Conservation (phyloP, 1,140 invertebrate genomes). For the Schlechtendalia chinensis region DNA sequence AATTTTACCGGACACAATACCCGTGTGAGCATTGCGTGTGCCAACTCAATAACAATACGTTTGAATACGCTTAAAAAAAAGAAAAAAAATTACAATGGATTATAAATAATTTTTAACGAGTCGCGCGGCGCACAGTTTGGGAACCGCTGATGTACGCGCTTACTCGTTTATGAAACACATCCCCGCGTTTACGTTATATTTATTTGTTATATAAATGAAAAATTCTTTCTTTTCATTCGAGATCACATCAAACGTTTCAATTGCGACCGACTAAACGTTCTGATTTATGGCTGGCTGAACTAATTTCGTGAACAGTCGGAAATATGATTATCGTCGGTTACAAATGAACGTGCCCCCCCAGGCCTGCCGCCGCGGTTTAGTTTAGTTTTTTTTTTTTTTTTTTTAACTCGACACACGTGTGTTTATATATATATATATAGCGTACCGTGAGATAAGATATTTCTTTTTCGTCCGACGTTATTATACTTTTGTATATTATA, state of each 20-base stretch:
- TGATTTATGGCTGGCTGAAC: constrained; percentile 15
- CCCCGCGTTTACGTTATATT: not conserved
- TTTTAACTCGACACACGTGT: not conserved
- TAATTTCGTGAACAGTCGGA: constrained; percentile 37
- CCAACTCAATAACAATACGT: too few relatives aligned
- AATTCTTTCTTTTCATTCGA: not conserved
- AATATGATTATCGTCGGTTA: constrained; percentile 34
- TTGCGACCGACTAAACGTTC: constrained; percentile 28
- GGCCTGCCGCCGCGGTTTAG: constrained; percentile 8
- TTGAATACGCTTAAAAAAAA: too few relatives aligned
- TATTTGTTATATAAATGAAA: not conserved
- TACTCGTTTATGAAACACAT: not conserved
- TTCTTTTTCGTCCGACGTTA: constrained; percentile 10
- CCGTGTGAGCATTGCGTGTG: too few relatives aligned
- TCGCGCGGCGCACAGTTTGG: too few relatives aligned
- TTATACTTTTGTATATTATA: constrained; percentile 5
- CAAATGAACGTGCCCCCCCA: constrained; percentile 18
- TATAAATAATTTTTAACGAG: too few relatives aligned
- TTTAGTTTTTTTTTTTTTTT: constrained; percentile 24
- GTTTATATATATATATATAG: too few relatives aligned
- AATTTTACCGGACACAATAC: too few relatives aligned
- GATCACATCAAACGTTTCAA: constrained; percentile 27
- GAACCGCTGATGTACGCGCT: too few relatives aligned
- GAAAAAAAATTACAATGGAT: too few relatives aligned
- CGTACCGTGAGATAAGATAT: too few relatives aligned